Base-by-base conservation (phyloP, 2,888 invertebrate species). In the Macrophya alboannulata region DNA sequence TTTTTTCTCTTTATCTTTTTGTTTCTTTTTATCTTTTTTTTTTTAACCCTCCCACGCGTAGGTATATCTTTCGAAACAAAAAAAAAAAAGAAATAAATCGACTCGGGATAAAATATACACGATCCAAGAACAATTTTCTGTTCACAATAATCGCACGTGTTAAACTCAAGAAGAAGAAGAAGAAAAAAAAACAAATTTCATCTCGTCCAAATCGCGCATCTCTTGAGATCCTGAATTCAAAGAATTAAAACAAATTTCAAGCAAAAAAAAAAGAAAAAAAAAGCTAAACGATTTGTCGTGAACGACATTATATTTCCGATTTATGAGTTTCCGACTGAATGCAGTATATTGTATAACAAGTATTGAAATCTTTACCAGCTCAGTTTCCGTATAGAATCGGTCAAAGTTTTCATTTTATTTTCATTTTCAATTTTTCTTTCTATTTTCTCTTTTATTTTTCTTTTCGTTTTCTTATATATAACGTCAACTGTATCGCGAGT, bases 361-460 rank as follows among this genome's bases (percentile, higher is more conserved):
- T 43, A 74, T 74, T 15, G 72, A 45, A 31, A 45, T 21, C 45
- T 45, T 74, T 21, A 74, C 40, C 31, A 31, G 31, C 45, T 45
- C 45, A 9, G 43, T 74, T 74, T 74, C 31, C 68, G 68, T 43
- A 68, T 25, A 21, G 15, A 74, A 74, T 74, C 43, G 72, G 72
- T 0, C 21, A 21, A 74, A 74, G 72, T 74, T 74, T 74, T 45
- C n/a, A 40, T n/a, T 25, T 31, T 68, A 17, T 68, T 68, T 31
- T 31, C 12, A 43, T 45, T 74, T 74, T 74, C 9, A 9, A n/a
- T 17, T 21, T 21, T 40, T 21, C 2, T 45, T 43, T n/a, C 12
- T 62, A 2, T 40, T 31, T 4, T 40, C n/a, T 37, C 8, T 40
- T 37, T 37, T 17, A 8, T 71, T 71, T n/a, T 68, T 31, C 37